These are phyloP conservation scores for Hipposideros larvatus DNA, from an alignment of 2,797 vertebrate species.

Conservation along the genomic window DNA sequence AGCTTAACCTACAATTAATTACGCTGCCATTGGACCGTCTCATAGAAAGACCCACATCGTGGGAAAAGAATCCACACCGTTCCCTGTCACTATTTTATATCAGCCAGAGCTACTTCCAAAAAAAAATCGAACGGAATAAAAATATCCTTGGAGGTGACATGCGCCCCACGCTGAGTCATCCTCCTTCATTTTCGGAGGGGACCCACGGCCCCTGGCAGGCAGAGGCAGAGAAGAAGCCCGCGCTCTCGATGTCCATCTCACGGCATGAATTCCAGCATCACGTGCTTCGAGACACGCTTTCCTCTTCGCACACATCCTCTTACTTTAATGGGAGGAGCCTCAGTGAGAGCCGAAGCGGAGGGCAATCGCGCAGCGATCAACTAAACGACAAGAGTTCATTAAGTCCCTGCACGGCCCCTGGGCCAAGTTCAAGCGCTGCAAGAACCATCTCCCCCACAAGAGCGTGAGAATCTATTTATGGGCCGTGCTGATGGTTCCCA, in stretches of 20 bases:
- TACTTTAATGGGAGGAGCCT: background rate
- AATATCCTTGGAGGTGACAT: background rate
- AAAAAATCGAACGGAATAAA: background rate
- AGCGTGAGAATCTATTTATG: background rate
- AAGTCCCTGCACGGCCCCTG: background rate
- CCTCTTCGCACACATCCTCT: no score
- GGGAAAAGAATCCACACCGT: background rate
- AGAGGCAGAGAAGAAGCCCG: background rate
- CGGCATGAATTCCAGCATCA: background rate
- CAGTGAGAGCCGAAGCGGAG: background rate
- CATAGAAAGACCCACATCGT: background rate
- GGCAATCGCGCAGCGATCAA: background rate
- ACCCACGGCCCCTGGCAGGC: no score
- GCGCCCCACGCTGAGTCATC: fast-evolving
- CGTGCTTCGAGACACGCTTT: fast-evolving
- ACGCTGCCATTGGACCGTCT: background rate
- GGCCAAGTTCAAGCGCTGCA: background rate
- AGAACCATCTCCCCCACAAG: background rate
- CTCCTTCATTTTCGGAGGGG: background rate
- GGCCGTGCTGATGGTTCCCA: background rate
- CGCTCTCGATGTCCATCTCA: fast-evolving
- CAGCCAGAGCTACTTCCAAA: background rate
- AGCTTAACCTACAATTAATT: background rate
- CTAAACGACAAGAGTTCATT: background rate
- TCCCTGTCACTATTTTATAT: background rate